These are phyloP conservation scores for Notiomystis cincta DNA, from an alignment of 2,113 vertebrate genomes.

Conservation along the genomic window DNA sequence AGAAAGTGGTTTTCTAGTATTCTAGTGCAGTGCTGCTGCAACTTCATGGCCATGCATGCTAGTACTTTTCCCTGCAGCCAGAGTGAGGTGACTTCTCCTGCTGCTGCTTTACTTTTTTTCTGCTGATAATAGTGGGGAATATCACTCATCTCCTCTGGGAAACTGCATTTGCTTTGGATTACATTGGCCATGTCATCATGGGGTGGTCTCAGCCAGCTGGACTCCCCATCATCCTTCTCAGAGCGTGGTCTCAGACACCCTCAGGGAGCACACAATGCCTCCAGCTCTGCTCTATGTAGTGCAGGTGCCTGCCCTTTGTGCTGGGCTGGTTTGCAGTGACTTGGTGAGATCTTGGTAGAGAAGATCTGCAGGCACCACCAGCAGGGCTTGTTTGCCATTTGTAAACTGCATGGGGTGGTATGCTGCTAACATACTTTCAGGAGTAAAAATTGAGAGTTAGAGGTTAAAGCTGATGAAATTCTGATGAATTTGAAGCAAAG, in stretches of 20 bases:
- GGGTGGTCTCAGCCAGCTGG: background rate
- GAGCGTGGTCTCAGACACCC: background rate
- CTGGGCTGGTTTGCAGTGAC: background rate
- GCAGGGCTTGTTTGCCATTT: background rate
- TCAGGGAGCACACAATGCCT: accelerated
- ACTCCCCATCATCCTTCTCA: background rate
- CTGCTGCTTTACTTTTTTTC: background rate
- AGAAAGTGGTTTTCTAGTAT: background rate
- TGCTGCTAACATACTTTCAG: background rate
- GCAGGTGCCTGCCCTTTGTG: background rate
- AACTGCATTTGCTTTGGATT: background rate
- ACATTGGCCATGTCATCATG: accelerated
- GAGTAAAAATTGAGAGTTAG: background rate
- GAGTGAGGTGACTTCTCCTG: background rate
- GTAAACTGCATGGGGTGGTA: background rate
- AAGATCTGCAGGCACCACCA: background rate
- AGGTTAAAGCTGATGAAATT: conserved; percentile 3
- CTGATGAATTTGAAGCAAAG: background rate
- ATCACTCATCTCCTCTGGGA: background rate
- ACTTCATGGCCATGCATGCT: accelerated
- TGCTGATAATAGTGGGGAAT: background rate
- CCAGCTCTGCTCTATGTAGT: background rate
- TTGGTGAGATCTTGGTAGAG: background rate
- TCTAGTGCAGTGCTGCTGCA: background rate
- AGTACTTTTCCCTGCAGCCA: background rate